Percentiles rank a stretch among this genome's conserved stretches.
phyloP scores from a whole-genome alignment of 2,888 invertebrate species.

The Nemapogon koenigi region DNA sequence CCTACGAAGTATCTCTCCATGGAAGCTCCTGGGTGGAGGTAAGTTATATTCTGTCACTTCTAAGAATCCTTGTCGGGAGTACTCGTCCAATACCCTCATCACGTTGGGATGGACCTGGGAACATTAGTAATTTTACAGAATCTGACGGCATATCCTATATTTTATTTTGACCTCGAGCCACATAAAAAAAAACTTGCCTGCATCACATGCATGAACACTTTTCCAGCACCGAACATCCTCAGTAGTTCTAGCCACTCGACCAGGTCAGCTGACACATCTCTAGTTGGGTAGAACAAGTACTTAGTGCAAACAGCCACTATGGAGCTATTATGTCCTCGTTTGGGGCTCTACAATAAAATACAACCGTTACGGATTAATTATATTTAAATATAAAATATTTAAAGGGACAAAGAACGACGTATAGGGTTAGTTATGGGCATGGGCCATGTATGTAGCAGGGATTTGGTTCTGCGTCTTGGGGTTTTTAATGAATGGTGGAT shows the following conservation, averaged over 20 bases:
- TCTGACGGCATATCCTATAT: too few species aligned
- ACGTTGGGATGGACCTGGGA: slow-evolving; percentile 4
- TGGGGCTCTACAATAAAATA: too few species aligned
- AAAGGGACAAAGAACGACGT: too few species aligned
- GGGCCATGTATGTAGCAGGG: too few species aligned
- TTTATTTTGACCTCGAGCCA: neutral
- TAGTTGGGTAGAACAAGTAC: neutral
- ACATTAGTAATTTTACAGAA: neutral
- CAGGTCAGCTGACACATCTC: neutral
- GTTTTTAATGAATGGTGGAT: too few species aligned
- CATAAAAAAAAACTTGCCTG: neutral
- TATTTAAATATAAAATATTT: too few species aligned
- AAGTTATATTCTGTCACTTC: slow-evolving; percentile 2
- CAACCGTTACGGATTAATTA: too few species aligned
- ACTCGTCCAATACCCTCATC: neutral
- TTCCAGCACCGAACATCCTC: slow-evolving; percentile 1
- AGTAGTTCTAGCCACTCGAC: slow-evolving; percentile 3
- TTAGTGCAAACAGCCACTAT: slow-evolving; percentile 1
- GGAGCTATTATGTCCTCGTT: too few species aligned
- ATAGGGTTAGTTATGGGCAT: too few species aligned
- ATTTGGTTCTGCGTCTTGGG: too few species aligned
- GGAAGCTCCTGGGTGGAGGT: neutral
- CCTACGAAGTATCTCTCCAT: too few species aligned
- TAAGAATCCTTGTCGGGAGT: neutral
- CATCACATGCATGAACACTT: neutral